Conservation (phyloP, 2,113 vertebrate genomes). For the Mesoclemmys tuberculata region DNA sequence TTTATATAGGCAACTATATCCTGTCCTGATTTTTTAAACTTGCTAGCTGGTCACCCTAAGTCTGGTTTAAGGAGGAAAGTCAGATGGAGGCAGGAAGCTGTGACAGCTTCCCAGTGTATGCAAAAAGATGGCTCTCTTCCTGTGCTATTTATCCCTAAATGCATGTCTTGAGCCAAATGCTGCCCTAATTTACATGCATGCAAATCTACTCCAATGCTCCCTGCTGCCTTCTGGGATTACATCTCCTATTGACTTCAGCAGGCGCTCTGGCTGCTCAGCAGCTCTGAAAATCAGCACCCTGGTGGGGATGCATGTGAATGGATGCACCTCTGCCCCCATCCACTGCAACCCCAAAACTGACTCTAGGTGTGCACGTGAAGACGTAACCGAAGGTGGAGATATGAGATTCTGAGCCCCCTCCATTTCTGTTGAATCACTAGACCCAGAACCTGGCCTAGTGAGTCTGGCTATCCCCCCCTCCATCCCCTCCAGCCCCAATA, state of each 20-base stretch:
- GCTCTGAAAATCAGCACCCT: not conserved
- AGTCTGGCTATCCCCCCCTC: not conserved
- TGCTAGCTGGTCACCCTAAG: not conserved
- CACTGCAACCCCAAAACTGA: not conserved
- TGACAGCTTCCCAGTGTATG: not conserved
- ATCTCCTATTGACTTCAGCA: not conserved
- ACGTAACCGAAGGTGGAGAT: accelerated
- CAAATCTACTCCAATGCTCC: not conserved
- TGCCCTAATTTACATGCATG: not conserved
- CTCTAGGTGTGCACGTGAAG: not conserved
- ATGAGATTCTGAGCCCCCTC: not conserved
- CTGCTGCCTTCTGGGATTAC: not conserved
- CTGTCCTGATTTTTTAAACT: not conserved
- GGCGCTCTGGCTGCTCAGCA: not conserved
- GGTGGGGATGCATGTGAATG: not conserved
- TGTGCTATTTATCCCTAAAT: not conserved
- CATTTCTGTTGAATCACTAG: not conserved
- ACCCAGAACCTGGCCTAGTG: not conserved
- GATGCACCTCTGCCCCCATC: not conserved
- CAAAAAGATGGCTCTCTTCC: not conserved
- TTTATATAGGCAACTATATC: not conserved
- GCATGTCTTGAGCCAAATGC: not conserved
- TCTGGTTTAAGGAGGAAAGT: not conserved
- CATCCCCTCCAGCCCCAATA: no score
- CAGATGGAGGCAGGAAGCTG: not conserved